Conservation (phyloP, 2,888 invertebrate genomes). For the Papilio demoleus region DNA sequence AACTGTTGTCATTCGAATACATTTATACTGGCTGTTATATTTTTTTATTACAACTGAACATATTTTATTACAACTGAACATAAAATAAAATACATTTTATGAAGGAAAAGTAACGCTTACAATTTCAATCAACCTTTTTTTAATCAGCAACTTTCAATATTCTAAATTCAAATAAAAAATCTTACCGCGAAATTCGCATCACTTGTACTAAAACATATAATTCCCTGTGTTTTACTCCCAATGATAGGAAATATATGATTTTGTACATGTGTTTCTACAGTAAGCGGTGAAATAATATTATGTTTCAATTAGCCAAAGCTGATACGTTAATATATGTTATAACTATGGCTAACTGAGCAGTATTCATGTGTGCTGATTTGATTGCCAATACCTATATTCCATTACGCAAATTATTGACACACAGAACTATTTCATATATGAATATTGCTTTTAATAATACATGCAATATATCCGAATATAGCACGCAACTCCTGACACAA, state of each 20-base stretch:
- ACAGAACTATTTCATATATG: not conserved
- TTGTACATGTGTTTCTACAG: not conserved
- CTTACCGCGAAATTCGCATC: too few species aligned
- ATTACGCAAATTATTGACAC: conserved; percentile 16
- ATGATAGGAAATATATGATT: not conserved
- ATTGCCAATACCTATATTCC: conserved; percentile 20
- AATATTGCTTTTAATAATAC: not conserved
- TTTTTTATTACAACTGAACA: conserved; percentile 6
- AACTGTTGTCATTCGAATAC: conserved; percentile 20
- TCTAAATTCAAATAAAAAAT: not conserved
- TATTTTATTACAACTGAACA: conserved; percentile 8
- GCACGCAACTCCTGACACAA: too few species aligned
- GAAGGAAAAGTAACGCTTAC: not conserved
- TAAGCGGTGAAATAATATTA: not conserved
- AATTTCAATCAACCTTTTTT: not conserved
- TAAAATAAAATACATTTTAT: conserved; percentile 7
- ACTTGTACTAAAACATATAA: too few species aligned
- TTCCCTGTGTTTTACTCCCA: too few species aligned
- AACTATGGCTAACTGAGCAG: not conserved
- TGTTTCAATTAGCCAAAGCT: conserved; percentile 2
- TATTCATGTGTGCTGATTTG: conserved; percentile 16
- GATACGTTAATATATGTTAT: not conserved
- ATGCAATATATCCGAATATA: too few species aligned
- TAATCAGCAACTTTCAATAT: too few species aligned
- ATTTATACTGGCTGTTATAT: conserved; percentile 3